phyloP scores from a whole-genome alignment of 2,113 vertebrate species.

The Gasterosteus nipponicus region DNA sequence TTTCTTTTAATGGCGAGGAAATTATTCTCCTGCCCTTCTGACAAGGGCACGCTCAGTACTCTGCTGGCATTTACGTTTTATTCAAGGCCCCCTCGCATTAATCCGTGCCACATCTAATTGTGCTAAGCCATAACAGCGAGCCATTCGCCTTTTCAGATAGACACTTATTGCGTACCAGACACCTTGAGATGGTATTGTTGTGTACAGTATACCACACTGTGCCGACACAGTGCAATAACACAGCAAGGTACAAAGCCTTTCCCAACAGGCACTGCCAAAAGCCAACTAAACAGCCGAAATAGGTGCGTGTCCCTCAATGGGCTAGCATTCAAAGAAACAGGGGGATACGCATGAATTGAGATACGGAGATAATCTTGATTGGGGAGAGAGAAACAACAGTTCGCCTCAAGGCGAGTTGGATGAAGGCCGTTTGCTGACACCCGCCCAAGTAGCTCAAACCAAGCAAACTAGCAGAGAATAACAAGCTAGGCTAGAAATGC shows the following conservation, averaged over 20 bases:
- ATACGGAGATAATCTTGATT: neutral
- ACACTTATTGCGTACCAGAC: neutral
- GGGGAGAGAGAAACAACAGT: neutral
- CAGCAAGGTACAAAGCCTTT: neutral
- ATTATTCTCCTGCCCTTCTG: neutral
- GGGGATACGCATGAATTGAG: too few species aligned
- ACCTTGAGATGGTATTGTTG: neutral
- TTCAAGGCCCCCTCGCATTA: slow-evolving; percentile 63
- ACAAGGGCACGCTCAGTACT: slow-evolving; percentile 35
- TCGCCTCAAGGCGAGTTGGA: neutral
- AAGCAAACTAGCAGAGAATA: neutral
- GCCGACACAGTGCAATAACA: neutral
- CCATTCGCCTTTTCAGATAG: slow-evolving; percentile 33
- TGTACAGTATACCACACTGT: neutral
- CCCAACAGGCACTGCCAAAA: neutral
- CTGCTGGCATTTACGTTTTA: slow-evolving; percentile 8
- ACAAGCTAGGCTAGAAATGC: neutral
- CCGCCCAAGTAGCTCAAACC: too few species aligned
- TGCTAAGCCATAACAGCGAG: slow-evolving; percentile 63
- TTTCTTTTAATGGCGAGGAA: slow-evolving; percentile 6
- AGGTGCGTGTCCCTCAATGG: neutral
- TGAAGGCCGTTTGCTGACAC: neutral
- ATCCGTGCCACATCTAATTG: slow-evolving; percentile 70
- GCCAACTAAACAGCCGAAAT: neutral
- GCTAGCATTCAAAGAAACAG: neutral